Percentiles rank a stretch among this genome's conserved stretches.
Evolutionary conservation across 2,797 vertebrate genomes (phyloP).

Genomic region (Streptopelia turtur): DNA sequence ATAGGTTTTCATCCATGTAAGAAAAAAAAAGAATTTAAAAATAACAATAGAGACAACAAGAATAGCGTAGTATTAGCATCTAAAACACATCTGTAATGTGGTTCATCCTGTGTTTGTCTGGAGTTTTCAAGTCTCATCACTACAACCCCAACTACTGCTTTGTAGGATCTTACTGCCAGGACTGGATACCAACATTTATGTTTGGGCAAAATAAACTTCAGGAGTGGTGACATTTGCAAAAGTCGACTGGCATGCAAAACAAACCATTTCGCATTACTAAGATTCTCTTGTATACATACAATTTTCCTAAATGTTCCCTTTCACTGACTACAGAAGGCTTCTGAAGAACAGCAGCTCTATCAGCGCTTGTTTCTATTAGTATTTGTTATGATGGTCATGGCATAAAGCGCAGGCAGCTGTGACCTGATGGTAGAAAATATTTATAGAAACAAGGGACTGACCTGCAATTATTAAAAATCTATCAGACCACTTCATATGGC

Average conservation of each 20-base stretch:
- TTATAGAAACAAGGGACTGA: slow-evolving; percentile 60
- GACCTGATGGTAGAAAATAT: slow-evolving; percentile 76
- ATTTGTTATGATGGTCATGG: slow-evolving; percentile 79
- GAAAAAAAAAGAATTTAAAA: not conserved
- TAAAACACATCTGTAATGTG: not conserved
- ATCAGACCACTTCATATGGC: not conserved
- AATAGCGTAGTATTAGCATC: not conserved
- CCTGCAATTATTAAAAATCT: slow-evolving; percentile 57
- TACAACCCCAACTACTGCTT: not conserved
- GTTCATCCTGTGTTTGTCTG: not conserved
- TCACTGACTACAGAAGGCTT: not conserved
- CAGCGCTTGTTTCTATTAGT: slow-evolving; percentile 66
- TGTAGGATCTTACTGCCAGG: not conserved
- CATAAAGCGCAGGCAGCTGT: slow-evolving; percentile 73
- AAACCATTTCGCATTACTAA: not conserved
- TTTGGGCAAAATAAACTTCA: not conserved
- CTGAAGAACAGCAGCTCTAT: not conserved
- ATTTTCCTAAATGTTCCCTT: not conserved
- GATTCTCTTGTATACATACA: not conserved
- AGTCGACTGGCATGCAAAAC: not conserved
- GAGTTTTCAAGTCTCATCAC: not conserved
- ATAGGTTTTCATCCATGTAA: not conserved
- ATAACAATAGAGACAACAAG: not conserved
- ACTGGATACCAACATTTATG: not conserved
- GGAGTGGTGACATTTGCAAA: not conserved